Evolutionary conservation across 2,113 vertebrate genomes (phyloP).

Genomic region (Leptodactylus fuscus): DNA sequence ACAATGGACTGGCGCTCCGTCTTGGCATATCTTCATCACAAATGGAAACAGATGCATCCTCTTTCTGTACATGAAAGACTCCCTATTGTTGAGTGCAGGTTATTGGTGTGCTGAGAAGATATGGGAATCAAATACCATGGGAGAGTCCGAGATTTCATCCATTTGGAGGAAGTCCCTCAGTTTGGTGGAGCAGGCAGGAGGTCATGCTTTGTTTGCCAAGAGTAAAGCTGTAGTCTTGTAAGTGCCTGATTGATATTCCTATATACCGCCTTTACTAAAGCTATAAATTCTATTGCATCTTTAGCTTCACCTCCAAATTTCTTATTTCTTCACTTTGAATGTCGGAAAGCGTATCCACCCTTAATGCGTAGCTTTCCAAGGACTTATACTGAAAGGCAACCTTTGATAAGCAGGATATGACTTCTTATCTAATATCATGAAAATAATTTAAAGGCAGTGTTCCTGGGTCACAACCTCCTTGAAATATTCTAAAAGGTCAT

Average conservation of each 20-base stretch:
- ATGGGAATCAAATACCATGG: neutral
- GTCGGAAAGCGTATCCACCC: no score
- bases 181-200: neutral
- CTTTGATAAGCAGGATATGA: neutral
- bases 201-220: constrained; percentile 33
- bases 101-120: constrained; percentile 36
- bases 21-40: constrained; percentile 23
- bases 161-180: constrained; percentile 13
- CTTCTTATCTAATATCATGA: no score
- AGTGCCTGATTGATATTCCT: constrained; percentile 8
- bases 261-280: neutral
- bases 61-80: constrained; percentile 26
- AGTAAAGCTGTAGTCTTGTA: constrained; percentile 28
- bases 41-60: constrained; percentile 57
- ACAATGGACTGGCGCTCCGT: constrained; percentile 25
- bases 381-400: neutral
- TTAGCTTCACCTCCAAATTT: neutral
- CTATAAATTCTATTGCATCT: neutral
- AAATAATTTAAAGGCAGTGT: neutral
- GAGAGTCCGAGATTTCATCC: neutral
- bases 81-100: constrained; percentile 41
- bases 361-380: neutral
- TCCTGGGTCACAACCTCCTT: neutral
- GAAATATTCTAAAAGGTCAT: neutral
- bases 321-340: neutral